Base-by-base conservation (phyloP, 2,113 vertebrate genomes). In the Phylloscopus trochiloides region DNA sequence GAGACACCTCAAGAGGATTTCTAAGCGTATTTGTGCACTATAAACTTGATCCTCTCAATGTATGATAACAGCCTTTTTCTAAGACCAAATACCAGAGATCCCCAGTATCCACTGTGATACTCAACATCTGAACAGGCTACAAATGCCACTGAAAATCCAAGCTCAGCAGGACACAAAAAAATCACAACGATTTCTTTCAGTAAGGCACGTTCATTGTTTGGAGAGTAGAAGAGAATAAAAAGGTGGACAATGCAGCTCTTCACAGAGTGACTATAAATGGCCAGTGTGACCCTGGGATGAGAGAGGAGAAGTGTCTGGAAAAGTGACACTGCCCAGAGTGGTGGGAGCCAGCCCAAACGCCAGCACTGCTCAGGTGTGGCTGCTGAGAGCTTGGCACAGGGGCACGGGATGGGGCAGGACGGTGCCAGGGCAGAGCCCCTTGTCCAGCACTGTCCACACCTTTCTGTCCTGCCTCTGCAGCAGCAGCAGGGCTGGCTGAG, bases 361-460 rank as follows among this genome's bases (percentile, higher is more conserved):
- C 38, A 66, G 28, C 51, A 5, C 6, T 18, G 9, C 31, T 18
- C 18, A 4, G 45, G 36, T 29, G 28, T 32, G 51, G 24, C 68
- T 29, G 10, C 45, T 24, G 31, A 38, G 47, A 26, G 54, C 29
- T 2, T 0, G 3, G 19, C 24, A 18, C 21, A 14, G 0, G 0
- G 62, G 15, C 54, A 17, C 8, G 4, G 25, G 25, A 48, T 15
- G 47, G 36, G 6, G 38, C n/a, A 0, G 0, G 34, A 17, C 0
- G 0, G 50, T 1, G 13, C 61, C 1, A 52, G 22, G 21, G 21
- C 34, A 50, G 8, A 61, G n/a, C 20, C 31, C 47, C 28, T n/a
- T 14, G 38, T 3, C 42, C 3, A 1, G 34, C 7, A 6, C 18
- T 55, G 42, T 0, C 50, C 63, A 48, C 16, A 65, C 14, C 48